These are phyloP conservation scores for Pseudorasbora parva DNA, from an alignment of 2,113 vertebrate species.

Conservation along the genomic window DNA sequence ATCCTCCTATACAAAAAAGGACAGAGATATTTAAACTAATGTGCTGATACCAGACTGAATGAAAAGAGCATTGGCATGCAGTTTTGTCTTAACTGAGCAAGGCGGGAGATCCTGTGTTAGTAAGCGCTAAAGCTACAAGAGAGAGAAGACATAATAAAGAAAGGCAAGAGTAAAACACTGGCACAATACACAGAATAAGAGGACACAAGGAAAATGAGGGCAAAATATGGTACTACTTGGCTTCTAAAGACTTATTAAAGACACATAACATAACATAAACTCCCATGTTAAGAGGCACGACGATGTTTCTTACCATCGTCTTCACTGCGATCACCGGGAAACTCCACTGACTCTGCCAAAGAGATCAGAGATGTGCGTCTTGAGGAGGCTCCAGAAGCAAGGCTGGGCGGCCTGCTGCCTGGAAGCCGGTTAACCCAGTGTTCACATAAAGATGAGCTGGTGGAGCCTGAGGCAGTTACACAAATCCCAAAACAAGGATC, in stretches of 20 bases:
- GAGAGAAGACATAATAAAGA: constrained; percentile 48
- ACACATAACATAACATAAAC: not conserved
- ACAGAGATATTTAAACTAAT: constrained; percentile 58
- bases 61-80: constrained; percentile 25
- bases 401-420: constrained; percentile 90
- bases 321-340: constrained; percentile 87
- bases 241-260: constrained; percentile 1
- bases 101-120: constrained; percentile 51
- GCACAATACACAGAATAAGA: constrained; percentile 40
- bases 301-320: constrained; percentile 86
- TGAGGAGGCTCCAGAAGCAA: constrained; percentile 92
- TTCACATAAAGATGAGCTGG: constrained; percentile 95
- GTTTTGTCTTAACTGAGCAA: constrained; percentile 53
- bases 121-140: constrained; percentile 48
- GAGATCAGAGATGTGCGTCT: constrained; percentile 93
- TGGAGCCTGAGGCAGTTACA: constrained; percentile 83
- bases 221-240: constrained; percentile 11
- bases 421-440: constrained; percentile 97
- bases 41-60: constrained; percentile 48
- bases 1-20: constrained; percentile 81
- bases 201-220: constrained; percentile 40
- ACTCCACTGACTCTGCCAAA: constrained; percentile 91
- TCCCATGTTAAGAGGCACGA: not conserved
- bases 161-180: constrained; percentile 50
- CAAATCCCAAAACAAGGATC: constrained; percentile 4